Conservation (phyloP, 2,113 vertebrate genomes). For the Mesembrinibis cayennensis region DNA sequence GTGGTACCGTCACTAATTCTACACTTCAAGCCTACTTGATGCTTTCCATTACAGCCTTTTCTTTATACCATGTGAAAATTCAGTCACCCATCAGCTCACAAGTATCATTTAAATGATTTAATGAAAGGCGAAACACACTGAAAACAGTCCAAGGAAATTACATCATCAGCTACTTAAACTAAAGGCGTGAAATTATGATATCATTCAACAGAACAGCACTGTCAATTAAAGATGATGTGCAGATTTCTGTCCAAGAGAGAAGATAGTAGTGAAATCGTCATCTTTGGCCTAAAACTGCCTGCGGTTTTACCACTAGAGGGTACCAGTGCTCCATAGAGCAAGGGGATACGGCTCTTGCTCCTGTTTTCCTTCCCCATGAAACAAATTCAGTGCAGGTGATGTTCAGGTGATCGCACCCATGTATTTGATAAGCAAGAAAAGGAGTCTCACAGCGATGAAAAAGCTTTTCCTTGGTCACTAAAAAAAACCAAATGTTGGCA, state of each 20-base stretch:
- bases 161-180: background rate
- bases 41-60: background rate
- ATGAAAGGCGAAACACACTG: background rate
- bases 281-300: background rate
- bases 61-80: background rate
- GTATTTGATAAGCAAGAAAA: background rate
- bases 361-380: background rate
- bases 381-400: background rate
- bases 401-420: background rate
- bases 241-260: background rate
- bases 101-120: background rate
- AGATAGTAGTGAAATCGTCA: background rate
- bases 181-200: background rate
- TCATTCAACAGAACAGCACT: background rate
- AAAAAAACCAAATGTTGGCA: background rate
- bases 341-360: background rate
- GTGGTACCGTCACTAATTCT: background rate
- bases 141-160: constrained; percentile 1
- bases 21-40: background rate
- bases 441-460: background rate
- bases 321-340: background rate
- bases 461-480: background rate
- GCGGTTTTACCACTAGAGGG: constrained; percentile 46
- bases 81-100: background rate
- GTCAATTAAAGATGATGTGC: background rate